Percentiles rank a stretch among this genome's conserved stretches.
These are phyloP conservation scores for Xiphorhynchus erythropygius DNA, from an alignment of 2,797 vertebrate genomes.

Conservation along the genomic window DNA sequence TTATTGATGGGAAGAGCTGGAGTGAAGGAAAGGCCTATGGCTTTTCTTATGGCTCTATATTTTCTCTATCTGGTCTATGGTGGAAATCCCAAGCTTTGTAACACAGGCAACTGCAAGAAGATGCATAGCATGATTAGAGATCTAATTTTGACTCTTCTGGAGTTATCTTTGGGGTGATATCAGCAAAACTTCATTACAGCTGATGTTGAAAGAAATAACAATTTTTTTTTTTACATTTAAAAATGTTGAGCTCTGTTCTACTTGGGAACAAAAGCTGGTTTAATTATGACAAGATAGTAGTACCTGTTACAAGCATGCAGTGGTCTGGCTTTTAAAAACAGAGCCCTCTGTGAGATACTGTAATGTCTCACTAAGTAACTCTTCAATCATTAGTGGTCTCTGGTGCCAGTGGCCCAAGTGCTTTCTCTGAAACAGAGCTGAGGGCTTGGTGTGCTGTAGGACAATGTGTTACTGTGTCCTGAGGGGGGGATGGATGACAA, in stretches of 20 bases:
- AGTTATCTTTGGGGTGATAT: neutral
- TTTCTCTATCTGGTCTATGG: neutral
- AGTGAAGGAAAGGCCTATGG: neutral
- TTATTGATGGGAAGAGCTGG: neutral
- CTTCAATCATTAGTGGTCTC: neutral
- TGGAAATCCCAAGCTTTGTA: neutral
- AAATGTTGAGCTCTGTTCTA: neutral
- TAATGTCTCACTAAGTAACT: neutral
- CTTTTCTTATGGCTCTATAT: neutral
- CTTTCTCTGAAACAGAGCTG: neutral
- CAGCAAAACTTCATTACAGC: neutral
- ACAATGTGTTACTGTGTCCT: neutral
- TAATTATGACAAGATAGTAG: neutral
- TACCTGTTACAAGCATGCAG: neutral
- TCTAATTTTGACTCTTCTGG: neutral
- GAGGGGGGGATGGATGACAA: neutral
- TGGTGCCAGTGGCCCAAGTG: neutral
- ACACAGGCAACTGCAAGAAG: neutral
- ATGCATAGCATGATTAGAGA: accelerated
- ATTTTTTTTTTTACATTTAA: neutral
- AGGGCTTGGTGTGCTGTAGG: neutral
- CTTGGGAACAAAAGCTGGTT: neutral
- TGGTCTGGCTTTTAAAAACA: neutral
- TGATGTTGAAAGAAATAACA: neutral
- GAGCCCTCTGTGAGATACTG: neutral